phyloP scores from a whole-genome alignment of 2,797 vertebrate genomes.

The Cuniculus paca region DNA sequence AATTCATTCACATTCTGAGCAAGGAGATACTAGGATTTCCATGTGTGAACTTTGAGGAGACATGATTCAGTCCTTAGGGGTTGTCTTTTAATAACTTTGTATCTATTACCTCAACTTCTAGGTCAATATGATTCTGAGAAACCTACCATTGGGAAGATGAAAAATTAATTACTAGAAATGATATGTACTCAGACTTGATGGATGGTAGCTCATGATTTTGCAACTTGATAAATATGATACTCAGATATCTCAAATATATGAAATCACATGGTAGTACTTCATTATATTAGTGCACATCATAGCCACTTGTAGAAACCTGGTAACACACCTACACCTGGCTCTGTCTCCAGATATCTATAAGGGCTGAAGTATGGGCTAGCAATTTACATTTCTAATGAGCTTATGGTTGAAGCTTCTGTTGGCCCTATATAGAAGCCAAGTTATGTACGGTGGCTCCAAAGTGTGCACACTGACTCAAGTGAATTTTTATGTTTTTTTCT shows the following conservation, averaged over 20 bases:
- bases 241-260: neutral
- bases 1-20: neutral
- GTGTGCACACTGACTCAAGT: neutral
- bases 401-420: neutral
- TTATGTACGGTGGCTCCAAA: neutral
- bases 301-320: neutral
- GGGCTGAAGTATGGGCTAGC: neutral
- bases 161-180: neutral
- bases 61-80: neutral
- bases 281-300: neutral
- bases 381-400: neutral
- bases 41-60: neutral
- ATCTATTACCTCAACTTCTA: neutral
- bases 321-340: neutral
- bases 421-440: neutral
- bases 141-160: neutral
- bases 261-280: neutral
- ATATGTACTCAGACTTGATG: neutral
- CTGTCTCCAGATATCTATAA: neutral
- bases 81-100: neutral
- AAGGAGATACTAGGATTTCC: neutral
- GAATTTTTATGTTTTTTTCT: neutral
- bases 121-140: neutral
- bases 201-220: neutral
- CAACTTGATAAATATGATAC: neutral